These are phyloP conservation scores for Ceratothoa steindachneri DNA, from an alignment of 2,888 invertebrate genomes.

Conservation along the genomic window DNA sequence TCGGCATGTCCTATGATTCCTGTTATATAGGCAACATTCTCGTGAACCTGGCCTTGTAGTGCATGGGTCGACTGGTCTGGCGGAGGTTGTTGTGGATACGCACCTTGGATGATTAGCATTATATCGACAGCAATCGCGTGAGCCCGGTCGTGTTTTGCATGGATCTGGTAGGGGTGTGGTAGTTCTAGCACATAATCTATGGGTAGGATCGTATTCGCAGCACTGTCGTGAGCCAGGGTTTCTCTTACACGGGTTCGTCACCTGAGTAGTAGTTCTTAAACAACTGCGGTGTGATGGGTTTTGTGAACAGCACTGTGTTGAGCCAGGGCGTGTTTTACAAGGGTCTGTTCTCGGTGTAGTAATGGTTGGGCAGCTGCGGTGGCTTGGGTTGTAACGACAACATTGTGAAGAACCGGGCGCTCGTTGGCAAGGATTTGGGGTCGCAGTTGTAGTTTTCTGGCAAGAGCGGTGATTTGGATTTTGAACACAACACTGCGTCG, in stretches of 20 bases:
- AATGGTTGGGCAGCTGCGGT: conserved; percentile 13
- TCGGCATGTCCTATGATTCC: conserved; percentile 17
- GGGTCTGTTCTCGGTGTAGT: conserved; percentile 18
- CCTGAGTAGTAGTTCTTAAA: conserved; percentile 20
- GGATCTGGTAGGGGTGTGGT: conserved; percentile 11
- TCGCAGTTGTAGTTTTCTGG: conserved; percentile 9
- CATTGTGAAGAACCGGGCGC: conserved; percentile 23
- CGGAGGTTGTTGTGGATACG: conserved; percentile 24
- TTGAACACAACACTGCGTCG: too few relatives aligned
- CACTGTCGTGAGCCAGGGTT: conserved; percentile 20
- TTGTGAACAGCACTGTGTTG: conserved; percentile 20
- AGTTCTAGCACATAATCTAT: conserved; percentile 17
- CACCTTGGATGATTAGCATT: conserved; percentile 17
- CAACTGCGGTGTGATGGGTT: conserved; percentile 23
- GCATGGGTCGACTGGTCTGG: conserved; percentile 24
- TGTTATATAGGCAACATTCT: conserved; percentile 23
- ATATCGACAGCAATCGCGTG: conserved; percentile 24
- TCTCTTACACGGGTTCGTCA: conserved; percentile 4
- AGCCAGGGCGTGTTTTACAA: conserved; percentile 24
- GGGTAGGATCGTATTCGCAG: conserved; percentile 19
- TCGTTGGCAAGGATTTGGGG: background rate
- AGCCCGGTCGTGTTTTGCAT: too few relatives aligned
- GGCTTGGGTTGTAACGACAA: conserved; percentile 18
- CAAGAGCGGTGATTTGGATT: background rate
- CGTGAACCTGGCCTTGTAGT: conserved; percentile 20